Conservation (phyloP, 2,797 vertebrate species). For the Squalus acanthias region DNA sequence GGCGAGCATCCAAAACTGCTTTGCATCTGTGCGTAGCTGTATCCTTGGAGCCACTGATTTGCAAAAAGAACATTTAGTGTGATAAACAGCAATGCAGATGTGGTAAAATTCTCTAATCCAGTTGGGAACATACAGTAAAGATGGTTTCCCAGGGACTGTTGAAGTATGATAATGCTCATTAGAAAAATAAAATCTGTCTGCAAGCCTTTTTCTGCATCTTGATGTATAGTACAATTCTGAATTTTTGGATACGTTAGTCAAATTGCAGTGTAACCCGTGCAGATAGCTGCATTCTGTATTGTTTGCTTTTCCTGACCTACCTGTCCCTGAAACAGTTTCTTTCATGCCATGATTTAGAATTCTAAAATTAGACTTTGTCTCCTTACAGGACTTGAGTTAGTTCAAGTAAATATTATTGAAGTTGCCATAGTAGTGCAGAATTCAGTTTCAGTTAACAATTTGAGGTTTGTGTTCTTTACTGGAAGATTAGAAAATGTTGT, state of each 20-base stretch:
- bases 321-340: not conserved
- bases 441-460: not conserved
- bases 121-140: not conserved
- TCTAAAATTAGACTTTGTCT: not conserved
- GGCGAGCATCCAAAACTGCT: not conserved
- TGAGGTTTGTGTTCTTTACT: no score
- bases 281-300: not conserved
- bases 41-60: not conserved
- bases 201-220: not conserved
- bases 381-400: not conserved
- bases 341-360: not conserved
- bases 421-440: not conserved
- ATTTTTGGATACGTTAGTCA: not conserved
- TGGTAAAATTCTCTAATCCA: not conserved
- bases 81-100: not conserved
- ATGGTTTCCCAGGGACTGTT: not conserved
- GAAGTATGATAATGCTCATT: not conserved
- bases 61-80: not conserved
- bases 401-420: not conserved
- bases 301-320: not conserved
- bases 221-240: not conserved
- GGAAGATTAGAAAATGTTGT: not conserved
- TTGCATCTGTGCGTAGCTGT: not conserved
- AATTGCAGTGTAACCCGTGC: not conserved
- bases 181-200: not conserved